Conservation (phyloP, 1,140 invertebrate species). For the Odontomachus brunneus region DNA sequence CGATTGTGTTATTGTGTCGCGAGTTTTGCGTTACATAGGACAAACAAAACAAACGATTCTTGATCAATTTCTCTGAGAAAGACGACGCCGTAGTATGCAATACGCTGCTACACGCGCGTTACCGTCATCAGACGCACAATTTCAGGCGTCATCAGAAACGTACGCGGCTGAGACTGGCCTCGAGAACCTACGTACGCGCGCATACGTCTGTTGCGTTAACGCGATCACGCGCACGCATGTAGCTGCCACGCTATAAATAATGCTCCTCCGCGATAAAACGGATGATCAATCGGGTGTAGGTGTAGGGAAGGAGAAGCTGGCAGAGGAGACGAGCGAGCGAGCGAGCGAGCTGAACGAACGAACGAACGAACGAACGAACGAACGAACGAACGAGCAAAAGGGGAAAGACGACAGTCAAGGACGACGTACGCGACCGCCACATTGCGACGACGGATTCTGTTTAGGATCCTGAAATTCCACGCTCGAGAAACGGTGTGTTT, state of each 20-base stretch:
- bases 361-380: not conserved
- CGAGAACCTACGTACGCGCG: not conserved
- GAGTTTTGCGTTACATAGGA: no score
- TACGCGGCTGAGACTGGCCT: not conserved
- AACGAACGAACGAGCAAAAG: not conserved
- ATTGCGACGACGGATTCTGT: constrained; percentile 71
- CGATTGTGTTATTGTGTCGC: no score
- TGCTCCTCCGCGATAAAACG: constrained; percentile 66
- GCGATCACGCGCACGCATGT: constrained; percentile 33
- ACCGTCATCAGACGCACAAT: constrained; percentile 25
- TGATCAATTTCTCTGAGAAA: constrained; percentile 25
- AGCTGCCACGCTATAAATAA: constrained; percentile 72
- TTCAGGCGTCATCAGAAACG: constrained; percentile 32
- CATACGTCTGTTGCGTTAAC: constrained; percentile 23
- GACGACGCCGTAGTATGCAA: not conserved
- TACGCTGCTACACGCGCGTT: not conserved
- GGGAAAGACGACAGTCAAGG: constrained; percentile 66
- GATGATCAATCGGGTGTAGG: constrained; percentile 73
- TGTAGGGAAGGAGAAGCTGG: constrained; percentile 45
- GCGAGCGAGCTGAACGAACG: not conserved
- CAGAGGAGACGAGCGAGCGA: not conserved
- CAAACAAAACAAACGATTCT: no score
- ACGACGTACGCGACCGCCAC: constrained; percentile 70
- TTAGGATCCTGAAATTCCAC: constrained; percentile 60
- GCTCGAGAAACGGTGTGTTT: not conserved